A percentile compares a stretch with the other conserved stretches of the same genome.
phyloP scores from a whole-genome alignment of 1,140 invertebrate genomes.

The Aplysia californica region DNA sequence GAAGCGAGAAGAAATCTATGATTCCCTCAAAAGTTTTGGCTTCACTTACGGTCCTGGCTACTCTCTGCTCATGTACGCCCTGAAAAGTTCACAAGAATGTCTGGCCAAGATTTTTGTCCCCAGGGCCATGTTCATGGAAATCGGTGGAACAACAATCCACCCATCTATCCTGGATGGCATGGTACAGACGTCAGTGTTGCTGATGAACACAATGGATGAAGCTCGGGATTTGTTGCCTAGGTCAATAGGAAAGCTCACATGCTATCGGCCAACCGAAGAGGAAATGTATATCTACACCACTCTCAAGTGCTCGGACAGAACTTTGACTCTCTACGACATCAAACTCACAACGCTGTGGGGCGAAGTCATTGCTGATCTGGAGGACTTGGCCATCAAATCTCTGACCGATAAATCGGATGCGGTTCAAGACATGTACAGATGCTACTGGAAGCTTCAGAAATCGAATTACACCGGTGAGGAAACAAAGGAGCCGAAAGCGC shows the following conservation, averaged over 20 bases:
- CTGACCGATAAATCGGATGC: constrained; percentile 13
- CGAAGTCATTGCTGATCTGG: constrained; percentile 39
- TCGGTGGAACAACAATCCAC: constrained; percentile 38
- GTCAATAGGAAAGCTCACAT: constrained; percentile 12
- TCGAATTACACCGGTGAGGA: neutral
- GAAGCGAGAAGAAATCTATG: constrained; percentile 39
- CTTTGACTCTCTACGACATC: constrained; percentile 34
- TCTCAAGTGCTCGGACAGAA: constrained; percentile 15
- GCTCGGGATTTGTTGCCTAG: constrained; percentile 27
- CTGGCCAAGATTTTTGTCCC: constrained; percentile 37
- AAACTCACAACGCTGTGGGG: constrained; percentile 38
- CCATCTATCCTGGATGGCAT: constrained; percentile 46
- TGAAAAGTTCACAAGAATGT: constrained; percentile 37
- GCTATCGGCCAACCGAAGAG: constrained; percentile 23
- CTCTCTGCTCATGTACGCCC: constrained; percentile 31
- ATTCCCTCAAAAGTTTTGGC: constrained; percentile 33
- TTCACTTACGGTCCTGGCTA: constrained; percentile 44
- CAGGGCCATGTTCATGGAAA: constrained; percentile 33
- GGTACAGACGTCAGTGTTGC: constrained; percentile 39
- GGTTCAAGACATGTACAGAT: constrained; percentile 26
- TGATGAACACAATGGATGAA: constrained; percentile 24
- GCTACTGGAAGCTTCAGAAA: constrained; percentile 11
- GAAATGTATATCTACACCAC: constrained; percentile 33
- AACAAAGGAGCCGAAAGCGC: neutral
- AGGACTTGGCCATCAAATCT: constrained; percentile 28